Evolutionary conservation across 2,797 vertebrate species (phyloP).

Genomic region (Luscinia megarhynchos): DNA sequence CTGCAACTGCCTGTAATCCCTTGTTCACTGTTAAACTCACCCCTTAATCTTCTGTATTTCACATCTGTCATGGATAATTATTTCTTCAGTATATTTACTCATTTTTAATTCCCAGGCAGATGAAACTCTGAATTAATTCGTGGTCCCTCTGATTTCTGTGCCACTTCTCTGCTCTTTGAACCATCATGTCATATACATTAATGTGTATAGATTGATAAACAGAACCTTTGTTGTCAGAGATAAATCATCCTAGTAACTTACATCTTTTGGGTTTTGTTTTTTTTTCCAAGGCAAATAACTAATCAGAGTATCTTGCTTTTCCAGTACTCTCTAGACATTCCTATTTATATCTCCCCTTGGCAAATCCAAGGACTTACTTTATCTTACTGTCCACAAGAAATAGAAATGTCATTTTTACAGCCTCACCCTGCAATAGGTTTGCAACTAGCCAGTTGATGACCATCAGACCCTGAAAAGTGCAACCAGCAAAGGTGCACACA

Average conservation of each 20-base stretch:
- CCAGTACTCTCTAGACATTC: not conserved
- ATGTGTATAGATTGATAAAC: not conserved
- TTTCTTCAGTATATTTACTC: not conserved
- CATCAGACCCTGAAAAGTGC: not conserved
- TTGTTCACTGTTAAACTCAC: not conserved
- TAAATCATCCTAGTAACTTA: not conserved
- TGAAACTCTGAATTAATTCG: not conserved
- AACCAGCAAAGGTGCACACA: not conserved
- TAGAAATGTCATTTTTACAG: not conserved
- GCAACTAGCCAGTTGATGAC: not conserved
- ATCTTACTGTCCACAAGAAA: not conserved
- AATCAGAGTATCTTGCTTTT: not conserved
- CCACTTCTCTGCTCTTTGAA: not conserved
- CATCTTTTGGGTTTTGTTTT: not conserved
- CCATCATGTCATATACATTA: fast-evolving
- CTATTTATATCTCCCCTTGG: not conserved
- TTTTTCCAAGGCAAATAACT: not conserved
- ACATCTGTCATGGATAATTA: not conserved
- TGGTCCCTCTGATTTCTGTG: not conserved
- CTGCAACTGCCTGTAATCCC: not conserved
- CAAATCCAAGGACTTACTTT: not conserved
- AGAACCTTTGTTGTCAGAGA: not conserved
- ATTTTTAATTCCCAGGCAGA: not conserved
- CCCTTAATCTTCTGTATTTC: not conserved
- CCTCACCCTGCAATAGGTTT: not conserved